These are phyloP conservation scores for Myoxocephalus aenaeus DNA, from an alignment of 2,797 vertebrate genomes.

Conservation along the genomic window DNA sequence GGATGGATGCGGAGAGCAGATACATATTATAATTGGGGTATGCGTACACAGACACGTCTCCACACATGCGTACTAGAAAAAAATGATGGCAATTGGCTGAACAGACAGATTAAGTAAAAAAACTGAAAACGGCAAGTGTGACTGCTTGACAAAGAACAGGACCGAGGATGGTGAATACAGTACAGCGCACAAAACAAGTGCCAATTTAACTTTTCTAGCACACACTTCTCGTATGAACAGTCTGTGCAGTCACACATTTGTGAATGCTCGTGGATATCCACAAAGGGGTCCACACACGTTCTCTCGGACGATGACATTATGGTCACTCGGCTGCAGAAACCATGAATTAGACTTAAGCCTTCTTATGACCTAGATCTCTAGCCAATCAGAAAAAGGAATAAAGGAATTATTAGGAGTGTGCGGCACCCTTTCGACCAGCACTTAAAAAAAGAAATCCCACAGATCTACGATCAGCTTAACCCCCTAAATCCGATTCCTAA, in stretches of 20 bases:
- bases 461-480: slow-evolving; percentile 60
- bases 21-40: background rate
- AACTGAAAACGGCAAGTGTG: background rate
- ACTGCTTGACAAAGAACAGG: background rate
- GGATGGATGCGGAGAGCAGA: background rate
- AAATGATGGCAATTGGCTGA: background rate
- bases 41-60: background rate
- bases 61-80: background rate
- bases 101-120: background rate
- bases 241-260: background rate
- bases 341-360: slow-evolving; percentile 26
- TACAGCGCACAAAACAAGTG: background rate
- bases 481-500: slow-evolving; percentile 49
- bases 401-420: slow-evolving; percentile 56
- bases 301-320: background rate
- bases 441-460: slow-evolving; percentile 65
- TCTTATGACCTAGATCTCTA: slow-evolving; percentile 69
- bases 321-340: background rate
- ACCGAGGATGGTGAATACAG: background rate
- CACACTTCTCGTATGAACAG: background rate
- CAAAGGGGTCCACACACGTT: background rate
- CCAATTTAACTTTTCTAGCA: background rate
- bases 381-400: slow-evolving; percentile 55
- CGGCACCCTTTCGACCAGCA: slow-evolving; percentile 51
- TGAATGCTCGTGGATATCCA: background rate